Evolutionary conservation across 2,797 vertebrate genomes (phyloP).

Genomic region (Carcharodon carcharias): DNA sequence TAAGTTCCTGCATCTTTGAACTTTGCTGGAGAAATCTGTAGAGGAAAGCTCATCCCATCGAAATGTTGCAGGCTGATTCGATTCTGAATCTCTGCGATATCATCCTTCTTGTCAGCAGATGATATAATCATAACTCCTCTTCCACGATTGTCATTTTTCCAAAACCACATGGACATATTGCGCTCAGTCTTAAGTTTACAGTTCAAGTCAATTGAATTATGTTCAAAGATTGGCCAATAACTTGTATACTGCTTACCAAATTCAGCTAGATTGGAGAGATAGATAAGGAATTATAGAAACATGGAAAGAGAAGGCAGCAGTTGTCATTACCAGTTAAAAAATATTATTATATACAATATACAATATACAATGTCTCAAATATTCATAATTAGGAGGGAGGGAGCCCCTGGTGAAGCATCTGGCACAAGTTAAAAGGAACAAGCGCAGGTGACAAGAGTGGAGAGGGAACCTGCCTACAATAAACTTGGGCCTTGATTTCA

Average conservation of each 20-base stretch:
- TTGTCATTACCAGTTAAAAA: neutral
- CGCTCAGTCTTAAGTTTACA: neutral
- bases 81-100: neutral
- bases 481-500: neutral
- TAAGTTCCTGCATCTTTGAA: constrained; percentile 12
- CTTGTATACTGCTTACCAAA: neutral
- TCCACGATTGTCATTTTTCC: neutral
- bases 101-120: neutral
- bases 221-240: neutral
- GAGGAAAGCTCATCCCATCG: neutral
- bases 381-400: neutral
- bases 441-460: neutral
- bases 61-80: neutral
- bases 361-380: neutral
- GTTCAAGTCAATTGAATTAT: neutral
- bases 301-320: too few species aligned
- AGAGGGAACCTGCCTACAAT: neutral
- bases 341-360: neutral
- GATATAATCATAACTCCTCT: neutral
- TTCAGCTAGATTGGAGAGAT: neutral
- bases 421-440: neutral
- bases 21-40: neutral
- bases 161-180: neutral
- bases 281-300: neutral
- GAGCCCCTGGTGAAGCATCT: neutral